These are phyloP conservation scores for Neolamprologus caudopunctatus DNA, from an alignment of 2,113 vertebrate species.

Conservation along the genomic window DNA sequence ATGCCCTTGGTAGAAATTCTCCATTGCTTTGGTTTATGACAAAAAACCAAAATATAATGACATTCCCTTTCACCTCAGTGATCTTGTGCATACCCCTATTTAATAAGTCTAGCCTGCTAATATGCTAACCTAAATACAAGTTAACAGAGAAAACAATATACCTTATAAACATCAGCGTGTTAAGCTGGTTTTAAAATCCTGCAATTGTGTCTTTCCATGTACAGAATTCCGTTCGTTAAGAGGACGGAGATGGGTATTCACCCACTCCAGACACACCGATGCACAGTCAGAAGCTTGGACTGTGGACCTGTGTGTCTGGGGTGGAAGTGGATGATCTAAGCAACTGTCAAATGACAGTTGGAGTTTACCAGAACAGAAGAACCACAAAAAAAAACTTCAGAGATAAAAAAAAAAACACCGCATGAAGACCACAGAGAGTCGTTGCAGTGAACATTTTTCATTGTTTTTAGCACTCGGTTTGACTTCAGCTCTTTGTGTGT, in stretches of 20 bases:
- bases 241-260: neutral
- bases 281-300: neutral
- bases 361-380: neutral
- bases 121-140: neutral
- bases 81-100: neutral
- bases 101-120: neutral
- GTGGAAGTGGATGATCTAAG: neutral
- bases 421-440: neutral
- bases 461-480: neutral
- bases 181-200: neutral
- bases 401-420: accelerated
- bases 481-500: neutral
- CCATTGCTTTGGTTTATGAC: neutral
- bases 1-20: neutral
- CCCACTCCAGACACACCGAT: neutral
- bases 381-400: neutral
- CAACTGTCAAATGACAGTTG: neutral
- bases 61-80: neutral
- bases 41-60: neutral
- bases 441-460: neutral
- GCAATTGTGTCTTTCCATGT: neutral
- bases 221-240: accelerated
- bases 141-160: neutral
- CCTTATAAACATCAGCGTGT: neutral
- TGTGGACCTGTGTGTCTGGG: neutral